A percentile compares a stretch with the other conserved stretches of the same genome.
Conservation (phyloP, 2,888 invertebrate genomes). For the Neria commutata region DNA sequence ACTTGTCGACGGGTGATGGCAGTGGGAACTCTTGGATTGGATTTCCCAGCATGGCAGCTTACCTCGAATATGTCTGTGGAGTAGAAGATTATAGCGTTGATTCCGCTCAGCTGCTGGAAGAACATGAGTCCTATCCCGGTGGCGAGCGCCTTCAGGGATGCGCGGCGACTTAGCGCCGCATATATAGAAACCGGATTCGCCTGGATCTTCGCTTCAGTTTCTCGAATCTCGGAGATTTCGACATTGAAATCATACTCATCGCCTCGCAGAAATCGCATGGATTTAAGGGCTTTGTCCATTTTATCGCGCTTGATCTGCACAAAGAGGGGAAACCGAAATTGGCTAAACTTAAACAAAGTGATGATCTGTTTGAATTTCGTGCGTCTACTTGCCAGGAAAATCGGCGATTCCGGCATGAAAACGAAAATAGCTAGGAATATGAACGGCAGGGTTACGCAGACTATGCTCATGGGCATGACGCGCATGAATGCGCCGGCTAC, state of each 20-base stretch:
- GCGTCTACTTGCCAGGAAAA: slow-evolving; percentile 67
- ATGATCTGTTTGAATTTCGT: too few species aligned
- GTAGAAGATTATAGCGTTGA: slow-evolving; percentile 83
- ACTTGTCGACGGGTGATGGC: too few species aligned
- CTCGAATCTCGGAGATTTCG: slow-evolving; percentile 62
- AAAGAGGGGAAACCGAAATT: too few species aligned
- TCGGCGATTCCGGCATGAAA: slow-evolving; percentile 86
- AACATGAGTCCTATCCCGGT: slow-evolving; percentile 80
- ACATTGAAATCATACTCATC: slow-evolving; percentile 68
- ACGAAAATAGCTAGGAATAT: slow-evolving; percentile 72
- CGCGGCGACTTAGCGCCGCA: slow-evolving; percentile 65
- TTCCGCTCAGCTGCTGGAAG: slow-evolving; percentile 83
- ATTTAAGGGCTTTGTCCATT: slow-evolving; percentile 69
- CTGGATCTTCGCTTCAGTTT: slow-evolving; percentile 28
- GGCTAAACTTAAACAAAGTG: too few species aligned
- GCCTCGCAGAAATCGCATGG: slow-evolving; percentile 75
- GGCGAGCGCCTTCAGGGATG: slow-evolving; percentile 68
- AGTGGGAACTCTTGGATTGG: too few species aligned
- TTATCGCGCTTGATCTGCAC: too few species aligned
- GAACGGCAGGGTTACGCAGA: slow-evolving; percentile 62
- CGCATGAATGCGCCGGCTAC: slow-evolving; percentile 63
- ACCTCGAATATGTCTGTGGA: slow-evolving; percentile 74
- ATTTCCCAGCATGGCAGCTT: too few species aligned
- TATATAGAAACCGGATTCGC: slow-evolving; percentile 64
- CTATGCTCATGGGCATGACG: slow-evolving; percentile 38